phyloP scores from a whole-genome alignment of 2,797 vertebrate genomes.

The Chaenodraco wilsoni region DNA sequence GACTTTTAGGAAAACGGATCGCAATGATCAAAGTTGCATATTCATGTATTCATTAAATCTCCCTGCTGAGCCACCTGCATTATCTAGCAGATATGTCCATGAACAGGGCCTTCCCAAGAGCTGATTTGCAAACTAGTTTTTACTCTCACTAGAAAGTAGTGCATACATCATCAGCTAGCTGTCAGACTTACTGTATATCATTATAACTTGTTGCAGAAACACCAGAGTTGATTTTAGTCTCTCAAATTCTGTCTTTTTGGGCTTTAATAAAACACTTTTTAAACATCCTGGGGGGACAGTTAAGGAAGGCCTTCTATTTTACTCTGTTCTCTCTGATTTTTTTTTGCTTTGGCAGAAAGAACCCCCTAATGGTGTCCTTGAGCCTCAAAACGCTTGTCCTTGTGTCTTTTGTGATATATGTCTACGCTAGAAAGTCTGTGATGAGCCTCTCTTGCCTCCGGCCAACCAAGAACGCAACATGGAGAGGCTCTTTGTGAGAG shows the following conservation, averaged over 20 bases:
- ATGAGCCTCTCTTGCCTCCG: slow-evolving; percentile 50
- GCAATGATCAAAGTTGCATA: background rate
- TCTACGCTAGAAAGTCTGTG: slow-evolving; percentile 46
- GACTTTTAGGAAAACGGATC: background rate
- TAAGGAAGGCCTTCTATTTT: slow-evolving; percentile 7
- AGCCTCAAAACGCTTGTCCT: slow-evolving; percentile 36
- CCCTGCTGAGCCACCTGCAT: background rate
- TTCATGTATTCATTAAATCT: background rate
- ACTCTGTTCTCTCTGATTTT: slow-evolving; percentile 6
- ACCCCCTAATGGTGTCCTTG: slow-evolving; percentile 44
- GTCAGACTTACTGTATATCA: background rate
- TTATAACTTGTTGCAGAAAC: background rate
- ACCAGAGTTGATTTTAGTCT: background rate
- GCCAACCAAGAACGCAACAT: slow-evolving; percentile 48
- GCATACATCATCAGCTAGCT: background rate
- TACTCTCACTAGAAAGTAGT: background rate
- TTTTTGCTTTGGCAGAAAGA: slow-evolving; percentile 27
- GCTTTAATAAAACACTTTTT: background rate
- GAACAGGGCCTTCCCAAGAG: background rate
- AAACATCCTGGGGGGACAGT: background rate
- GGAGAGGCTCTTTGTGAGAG: slow-evolving; percentile 33
- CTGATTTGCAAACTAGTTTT: background rate
- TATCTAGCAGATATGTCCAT: background rate
- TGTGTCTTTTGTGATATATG: slow-evolving; percentile 55
- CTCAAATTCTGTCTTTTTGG: background rate